These are phyloP conservation scores for Serripes groenlandicus DNA, from an alignment of 2,888 invertebrate species.

Conservation along the genomic window DNA sequence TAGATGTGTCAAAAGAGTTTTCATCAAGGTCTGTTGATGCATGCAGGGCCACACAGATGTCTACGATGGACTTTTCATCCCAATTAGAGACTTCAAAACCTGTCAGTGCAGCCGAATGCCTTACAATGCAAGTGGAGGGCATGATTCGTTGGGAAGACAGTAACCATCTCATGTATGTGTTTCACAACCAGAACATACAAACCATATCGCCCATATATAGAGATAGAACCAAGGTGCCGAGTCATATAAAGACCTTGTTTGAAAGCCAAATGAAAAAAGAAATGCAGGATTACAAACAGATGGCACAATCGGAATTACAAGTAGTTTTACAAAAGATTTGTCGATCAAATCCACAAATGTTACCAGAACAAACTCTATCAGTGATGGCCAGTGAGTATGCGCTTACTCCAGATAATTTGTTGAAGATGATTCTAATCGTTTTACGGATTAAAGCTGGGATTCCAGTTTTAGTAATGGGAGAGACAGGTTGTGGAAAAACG, in stretches of 20 bases:
- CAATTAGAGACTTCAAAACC: neutral
- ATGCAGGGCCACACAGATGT: conserved; percentile 43
- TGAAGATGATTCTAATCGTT: conserved; percentile 75
- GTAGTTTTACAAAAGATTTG: conserved; percentile 57
- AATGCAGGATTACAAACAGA: conserved; percentile 47
- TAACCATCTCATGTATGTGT: conserved; percentile 71
- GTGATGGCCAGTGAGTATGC: conserved; percentile 65
- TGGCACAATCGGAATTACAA: conserved; percentile 52
- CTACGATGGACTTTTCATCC: neutral
- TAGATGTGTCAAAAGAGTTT: conserved; percentile 58
- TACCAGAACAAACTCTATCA: conserved; percentile 13
- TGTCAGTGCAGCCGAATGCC: conserved; percentile 30
- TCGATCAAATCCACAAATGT: conserved; percentile 41
- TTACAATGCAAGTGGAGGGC: conserved; percentile 57
- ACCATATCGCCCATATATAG: conserved; percentile 71
- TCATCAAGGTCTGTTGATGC: conserved; percentile 47
- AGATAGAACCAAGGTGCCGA: conserved; percentile 53
- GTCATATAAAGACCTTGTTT: conserved; percentile 63
- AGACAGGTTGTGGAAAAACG: conserved; percentile 80
- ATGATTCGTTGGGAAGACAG: conserved; percentile 77
- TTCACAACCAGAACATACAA: conserved; percentile 71
- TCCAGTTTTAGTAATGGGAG: conserved; percentile 77
- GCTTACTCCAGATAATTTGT: conserved; percentile 74
- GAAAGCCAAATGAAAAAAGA: conserved; percentile 70
- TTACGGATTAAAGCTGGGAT: conserved; percentile 68